Base-by-base conservation (phyloP, 92 coral and sea anemone genomes). In the Virgularia gustaviana region DNA sequence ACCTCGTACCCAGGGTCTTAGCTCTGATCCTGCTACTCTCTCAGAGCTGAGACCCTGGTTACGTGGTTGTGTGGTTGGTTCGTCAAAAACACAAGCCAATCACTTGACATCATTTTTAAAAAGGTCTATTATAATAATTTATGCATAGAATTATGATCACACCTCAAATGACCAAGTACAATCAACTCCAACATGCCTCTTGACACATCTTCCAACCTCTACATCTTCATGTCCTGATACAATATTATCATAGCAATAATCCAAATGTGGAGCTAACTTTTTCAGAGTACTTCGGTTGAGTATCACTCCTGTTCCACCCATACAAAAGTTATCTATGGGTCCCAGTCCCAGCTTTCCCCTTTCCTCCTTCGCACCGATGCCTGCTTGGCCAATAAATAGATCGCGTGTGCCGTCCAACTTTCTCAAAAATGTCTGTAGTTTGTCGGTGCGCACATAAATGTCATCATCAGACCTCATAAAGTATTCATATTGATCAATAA, bases 101-200 rank as follows among this genome's bases (percentile, higher is more conserved):
- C n/a, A n/a, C n/a, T n/a, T n/a, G n/a, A n/a, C n/a, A n/a, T n/a
- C n/a, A n/a, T n/a, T n/a, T n/a, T n/a, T n/a, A n/a, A n/a, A n/a
- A n/a, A n/a, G n/a, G n/a, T n/a, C n/a, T n/a, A n/a, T n/a, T n/a
- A n/a, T n/a, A n/a, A n/a, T n/a, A n/a, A n/a, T n/a, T n/a, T n/a
- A n/a, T n/a, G n/a, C n/a, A n/a, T n/a, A n/a, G n/a, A n/a, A n/a
- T n/a, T n/a, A n/a, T n/a, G n/a, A 16, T 8, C 79, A 60, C 78
- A 87, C 99, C 96, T 94, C 99, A 65, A 89, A 89, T 13, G 99
- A 81, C 99, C 99, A 94, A 45, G 96, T 89, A 23, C 99, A 94
- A 2, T 94, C 71, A 34, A 94, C 78, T 32, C 99, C 99, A 53
- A 86, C 99, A 66, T 87, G 84, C 36, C 80, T 83, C 81, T 87